Percentiles rank a stretch among this genome's conserved stretches.
phyloP scores from a whole-genome alignment of 1,140 invertebrate genomes.

The Adelges cooleyi region DNA sequence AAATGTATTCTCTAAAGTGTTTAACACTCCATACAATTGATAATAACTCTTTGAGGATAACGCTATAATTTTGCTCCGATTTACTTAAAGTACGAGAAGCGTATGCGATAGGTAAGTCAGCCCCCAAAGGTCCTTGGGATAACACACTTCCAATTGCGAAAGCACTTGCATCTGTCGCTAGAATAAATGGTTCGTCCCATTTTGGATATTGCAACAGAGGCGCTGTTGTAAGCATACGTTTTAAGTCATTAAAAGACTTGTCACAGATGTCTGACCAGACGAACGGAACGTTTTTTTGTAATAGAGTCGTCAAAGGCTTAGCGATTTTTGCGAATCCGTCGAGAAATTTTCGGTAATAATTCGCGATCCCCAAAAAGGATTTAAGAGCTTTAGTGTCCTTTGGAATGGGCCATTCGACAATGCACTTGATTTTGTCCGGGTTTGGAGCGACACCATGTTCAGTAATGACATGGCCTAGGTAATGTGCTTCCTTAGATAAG shows the following conservation, averaged over 20 bases:
- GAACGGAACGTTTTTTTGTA: slow-evolving; percentile 35
- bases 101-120: slow-evolving; percentile 33
- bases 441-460: slow-evolving; percentile 36
- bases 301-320: slow-evolving; percentile 36
- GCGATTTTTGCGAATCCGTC: slow-evolving; percentile 36
- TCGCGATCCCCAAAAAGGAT: slow-evolving; percentile 39
- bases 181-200: slow-evolving; percentile 36
- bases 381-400: slow-evolving; percentile 36
- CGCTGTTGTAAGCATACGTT: slow-evolving; percentile 22
- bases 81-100: slow-evolving; percentile 34
- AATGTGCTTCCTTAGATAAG: slow-evolving; percentile 31
- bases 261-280: background rate
- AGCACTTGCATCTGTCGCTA: slow-evolving; percentile 34
- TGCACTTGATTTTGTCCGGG: slow-evolving; percentile 37
- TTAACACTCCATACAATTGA: slow-evolving; percentile 42
- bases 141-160: slow-evolving; percentile 24
- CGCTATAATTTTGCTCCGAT: slow-evolving; percentile 34
- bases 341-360: slow-evolving; percentile 41
- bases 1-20: slow-evolving; percentile 41
- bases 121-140: slow-evolving; percentile 25
- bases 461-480: slow-evolving; percentile 39
- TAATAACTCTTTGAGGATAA: slow-evolving; percentile 41
- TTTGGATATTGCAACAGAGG: slow-evolving; percentile 37
- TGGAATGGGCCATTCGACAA: slow-evolving; percentile 36
- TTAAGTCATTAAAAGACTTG: slow-evolving; percentile 12